Evolutionary conservation across 2,113 vertebrate genomes (phyloP), one percentile per base, ranked within the genome.

Genomic region (Puffinus mauretanicus): DNA sequence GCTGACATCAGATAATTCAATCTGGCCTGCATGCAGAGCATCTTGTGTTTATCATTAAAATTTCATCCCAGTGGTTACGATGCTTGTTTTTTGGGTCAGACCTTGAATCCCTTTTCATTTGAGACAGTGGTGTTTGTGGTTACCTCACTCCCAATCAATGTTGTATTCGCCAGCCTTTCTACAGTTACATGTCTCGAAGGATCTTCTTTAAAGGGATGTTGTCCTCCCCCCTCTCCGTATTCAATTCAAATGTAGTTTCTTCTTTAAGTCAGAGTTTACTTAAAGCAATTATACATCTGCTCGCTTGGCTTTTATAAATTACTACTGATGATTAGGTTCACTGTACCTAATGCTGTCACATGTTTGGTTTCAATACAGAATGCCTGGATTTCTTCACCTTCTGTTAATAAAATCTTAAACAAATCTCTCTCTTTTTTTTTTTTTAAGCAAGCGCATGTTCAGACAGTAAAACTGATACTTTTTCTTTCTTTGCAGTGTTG

Each of bases 131-230:
- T 98, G 98, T 97, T 98, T 98, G 98, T 97, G 98, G 98, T 98
- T 98, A 98, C 98, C 98, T 98, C 98, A 98, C 97, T 98, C 97
- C 97, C 98, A 98, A 98, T 98, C 98, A 95, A 98, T 98, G 98
- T 46, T 95, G 97, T 95, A 82, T 96, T 98, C 13, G 47, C 97
- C 96, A 97, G 95, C 97, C 98, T 96, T 97, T 98, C 98, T 98
- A 86, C 88, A 24, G 96, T 97, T 97, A 88, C 96, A 78, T 38
- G 86, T 98, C 98, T 98, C 97, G 5, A 81, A 97, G 94, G 97
- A 97, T 95, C 80, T 55, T 87, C 98, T 98, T 86, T 97, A 96
- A 95, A 97, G 98, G 91, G 94, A 91, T 93, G 94, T 85, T 82
- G 58, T 65, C 90, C 55, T 78, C 69, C 49, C 30, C 30, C 36